phyloP scores from a whole-genome alignment of 1,140 invertebrate species.

The Drosophila pseudoobscura region DNA sequence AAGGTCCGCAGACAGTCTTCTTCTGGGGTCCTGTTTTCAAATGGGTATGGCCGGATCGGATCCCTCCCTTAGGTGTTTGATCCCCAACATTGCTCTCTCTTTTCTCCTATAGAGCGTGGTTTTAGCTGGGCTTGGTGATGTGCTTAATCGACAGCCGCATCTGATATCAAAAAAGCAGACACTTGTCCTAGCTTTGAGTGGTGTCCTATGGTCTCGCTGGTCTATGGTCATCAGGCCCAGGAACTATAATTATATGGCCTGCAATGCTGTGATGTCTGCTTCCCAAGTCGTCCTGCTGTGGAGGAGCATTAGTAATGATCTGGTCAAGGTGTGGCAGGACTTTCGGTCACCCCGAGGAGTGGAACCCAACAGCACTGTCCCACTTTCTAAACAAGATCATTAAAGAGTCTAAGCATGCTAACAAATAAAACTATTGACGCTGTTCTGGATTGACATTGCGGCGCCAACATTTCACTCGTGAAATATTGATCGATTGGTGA shows the following conservation, averaged over 20 bases:
- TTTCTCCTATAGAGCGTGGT: conserved; percentile 11
- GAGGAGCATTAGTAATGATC: neutral
- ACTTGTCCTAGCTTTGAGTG: conserved; percentile 1
- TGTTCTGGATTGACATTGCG: conserved; percentile 12
- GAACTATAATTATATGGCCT: conserved; percentile 15
- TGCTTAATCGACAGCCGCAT: conserved; percentile 7
- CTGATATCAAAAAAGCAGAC: conserved; percentile 17
- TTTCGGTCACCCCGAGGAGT: neutral
- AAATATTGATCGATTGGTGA: too few species aligned
- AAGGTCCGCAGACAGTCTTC: conserved; percentile 17
- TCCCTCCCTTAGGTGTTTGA: neutral
- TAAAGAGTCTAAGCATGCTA: neutral
- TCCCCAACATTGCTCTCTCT: neutral
- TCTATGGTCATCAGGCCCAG: conserved; percentile 22
- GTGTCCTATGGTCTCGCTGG: conserved; percentile 19
- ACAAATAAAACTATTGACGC: neutral
- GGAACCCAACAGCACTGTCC: neutral
- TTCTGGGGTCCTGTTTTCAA: conserved; percentile 29
- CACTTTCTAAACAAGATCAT: conserved; percentile 3
- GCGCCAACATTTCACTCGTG: conserved; percentile 4
- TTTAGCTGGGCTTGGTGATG: conserved; percentile 15
- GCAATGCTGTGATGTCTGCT: conserved; percentile 8
- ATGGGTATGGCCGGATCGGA: conserved; percentile 14
- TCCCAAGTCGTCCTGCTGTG: conserved; percentile 17
- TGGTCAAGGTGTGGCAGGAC: neutral